Percentiles rank a stretch among this genome's conserved stretches.
Evolutionary conservation across 2,797 vertebrate species (phyloP).

Genomic region (Pachyuromys duprasi): DNA sequence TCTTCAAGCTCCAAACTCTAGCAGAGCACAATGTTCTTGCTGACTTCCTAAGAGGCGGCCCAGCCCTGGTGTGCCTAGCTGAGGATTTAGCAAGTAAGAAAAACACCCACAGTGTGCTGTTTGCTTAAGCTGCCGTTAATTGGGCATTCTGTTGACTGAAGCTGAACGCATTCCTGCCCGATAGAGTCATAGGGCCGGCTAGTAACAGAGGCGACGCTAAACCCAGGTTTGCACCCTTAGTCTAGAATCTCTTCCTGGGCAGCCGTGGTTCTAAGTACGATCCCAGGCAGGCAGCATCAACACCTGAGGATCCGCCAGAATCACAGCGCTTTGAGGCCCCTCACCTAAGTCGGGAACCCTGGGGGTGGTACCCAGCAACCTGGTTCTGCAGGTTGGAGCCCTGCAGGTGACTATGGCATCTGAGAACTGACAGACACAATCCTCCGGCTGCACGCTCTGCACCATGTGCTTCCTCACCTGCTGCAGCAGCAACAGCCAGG

Average conservation of each 20-base stretch:
- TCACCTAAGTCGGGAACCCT: neutral
- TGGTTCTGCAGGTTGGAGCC: neutral
- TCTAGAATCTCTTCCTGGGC: neutral
- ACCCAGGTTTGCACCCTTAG: neutral
- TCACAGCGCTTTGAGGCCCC: neutral
- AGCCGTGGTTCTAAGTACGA: neutral
- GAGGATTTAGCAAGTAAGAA: neutral
- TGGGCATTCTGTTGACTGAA: slow-evolving; percentile 2
- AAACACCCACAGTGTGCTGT: neutral
- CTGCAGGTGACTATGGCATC: neutral
- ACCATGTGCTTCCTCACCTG: neutral
- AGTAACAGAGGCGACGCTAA: neutral
- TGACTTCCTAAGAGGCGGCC: neutral
- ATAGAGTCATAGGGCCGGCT: neutral
- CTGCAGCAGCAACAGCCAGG: too few species aligned
- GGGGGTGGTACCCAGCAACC: neutral
- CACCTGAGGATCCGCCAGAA: neutral
- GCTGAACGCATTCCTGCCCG: neutral
- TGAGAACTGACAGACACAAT: neutral
- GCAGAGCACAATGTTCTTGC: neutral
- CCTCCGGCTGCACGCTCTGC: neutral
- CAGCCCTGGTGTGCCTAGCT: neutral
- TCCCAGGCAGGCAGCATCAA: neutral
- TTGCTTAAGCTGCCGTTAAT: neutral
- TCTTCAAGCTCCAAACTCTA: neutral